Conservation (phyloP, 2,888 invertebrate genomes). For the Arge pagana region DNA sequence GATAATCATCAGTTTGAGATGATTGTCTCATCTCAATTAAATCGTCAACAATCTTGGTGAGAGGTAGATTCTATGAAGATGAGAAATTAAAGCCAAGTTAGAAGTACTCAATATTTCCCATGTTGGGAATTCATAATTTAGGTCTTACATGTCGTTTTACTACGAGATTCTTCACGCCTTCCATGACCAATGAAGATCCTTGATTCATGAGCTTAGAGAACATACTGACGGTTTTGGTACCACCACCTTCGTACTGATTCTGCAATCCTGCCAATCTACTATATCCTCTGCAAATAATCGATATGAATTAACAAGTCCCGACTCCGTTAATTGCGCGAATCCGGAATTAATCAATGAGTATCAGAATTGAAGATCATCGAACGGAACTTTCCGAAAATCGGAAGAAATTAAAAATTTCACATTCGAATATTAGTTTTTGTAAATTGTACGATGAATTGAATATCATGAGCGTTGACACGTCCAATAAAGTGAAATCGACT, state of each 20-base stretch:
- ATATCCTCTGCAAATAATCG: conserved; percentile 69
- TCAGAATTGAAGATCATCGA: too few relatives aligned
- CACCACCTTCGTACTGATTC: conserved; percentile 88
- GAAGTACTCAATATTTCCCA: not conserved
- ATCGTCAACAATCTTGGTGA: conserved; percentile 90
- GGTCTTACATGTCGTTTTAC: conserved; percentile 91
- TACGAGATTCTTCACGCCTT: conserved; percentile 98
- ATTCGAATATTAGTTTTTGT: too few relatives aligned
- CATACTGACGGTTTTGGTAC: conserved; percentile 97
- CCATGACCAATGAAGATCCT: conserved; percentile 98
- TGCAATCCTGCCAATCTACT: conserved; percentile 75
- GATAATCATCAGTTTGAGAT: conserved; percentile 83
- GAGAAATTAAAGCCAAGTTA: conserved; percentile 19
- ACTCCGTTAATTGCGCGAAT: too few relatives aligned
- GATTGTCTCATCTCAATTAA: conserved; percentile 81
- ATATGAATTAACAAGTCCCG: too few relatives aligned
- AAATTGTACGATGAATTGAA: too few relatives aligned
- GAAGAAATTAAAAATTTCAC: too few relatives aligned
- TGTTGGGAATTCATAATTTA: not conserved
- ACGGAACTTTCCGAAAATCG: too few relatives aligned
- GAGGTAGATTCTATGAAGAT: conserved; percentile 80
- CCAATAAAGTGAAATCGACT: too few relatives aligned
- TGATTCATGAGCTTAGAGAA: conserved; percentile 97
- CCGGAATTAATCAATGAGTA: too few relatives aligned
- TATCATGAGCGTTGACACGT: too few relatives aligned